A percentile compares a stretch with the other conserved stretches of the same genome.
Evolutionary conservation across 2,888 invertebrate genomes (phyloP).

Genomic region (Flabesymbios commensalis): DNA sequence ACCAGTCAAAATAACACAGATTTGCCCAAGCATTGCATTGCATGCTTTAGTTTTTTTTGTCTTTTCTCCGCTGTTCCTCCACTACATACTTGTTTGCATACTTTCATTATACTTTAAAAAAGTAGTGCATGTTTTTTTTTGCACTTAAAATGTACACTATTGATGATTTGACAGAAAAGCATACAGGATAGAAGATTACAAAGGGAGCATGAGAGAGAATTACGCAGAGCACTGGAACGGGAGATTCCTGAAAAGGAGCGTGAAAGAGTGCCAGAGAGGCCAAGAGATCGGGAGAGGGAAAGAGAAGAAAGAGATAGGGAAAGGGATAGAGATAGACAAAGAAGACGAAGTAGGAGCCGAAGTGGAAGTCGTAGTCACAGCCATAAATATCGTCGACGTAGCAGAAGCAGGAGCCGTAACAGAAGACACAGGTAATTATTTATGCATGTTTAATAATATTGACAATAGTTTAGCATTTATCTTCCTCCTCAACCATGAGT

Average conservation of each 20-base stretch:
- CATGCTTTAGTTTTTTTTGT: neutral
- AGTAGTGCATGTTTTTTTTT: neutral
- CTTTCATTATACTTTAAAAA: neutral
- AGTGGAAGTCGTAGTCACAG: conserved; percentile 37
- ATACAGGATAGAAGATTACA: conserved; percentile 53
- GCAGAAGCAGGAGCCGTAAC: conserved; percentile 37
- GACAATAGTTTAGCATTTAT: too few relatives aligned
- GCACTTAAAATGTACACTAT: neutral
- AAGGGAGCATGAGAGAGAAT: conserved; percentile 57
- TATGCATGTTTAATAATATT: too few relatives aligned
- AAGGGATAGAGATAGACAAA: conserved; percentile 13
- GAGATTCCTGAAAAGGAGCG: neutral
- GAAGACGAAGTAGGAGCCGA: conserved; percentile 15
- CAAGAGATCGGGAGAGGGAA: conserved; percentile 22
- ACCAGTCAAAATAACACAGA: too few relatives aligned
- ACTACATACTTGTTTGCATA: too few relatives aligned
- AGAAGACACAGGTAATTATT: conserved; percentile 31
- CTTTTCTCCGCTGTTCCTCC: neutral
- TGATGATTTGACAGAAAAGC: conserved; percentile 40
- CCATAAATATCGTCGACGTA: conserved; percentile 18
- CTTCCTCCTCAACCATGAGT: too few relatives aligned
- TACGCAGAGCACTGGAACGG: conserved; percentile 60
- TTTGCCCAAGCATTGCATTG: too few relatives aligned
- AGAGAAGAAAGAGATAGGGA: conserved; percentile 11
- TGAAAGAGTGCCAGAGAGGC: conserved; percentile 3